Base-by-base conservation (phyloP, 2,888 invertebrate genomes). In the Tenthredo amoena region DNA sequence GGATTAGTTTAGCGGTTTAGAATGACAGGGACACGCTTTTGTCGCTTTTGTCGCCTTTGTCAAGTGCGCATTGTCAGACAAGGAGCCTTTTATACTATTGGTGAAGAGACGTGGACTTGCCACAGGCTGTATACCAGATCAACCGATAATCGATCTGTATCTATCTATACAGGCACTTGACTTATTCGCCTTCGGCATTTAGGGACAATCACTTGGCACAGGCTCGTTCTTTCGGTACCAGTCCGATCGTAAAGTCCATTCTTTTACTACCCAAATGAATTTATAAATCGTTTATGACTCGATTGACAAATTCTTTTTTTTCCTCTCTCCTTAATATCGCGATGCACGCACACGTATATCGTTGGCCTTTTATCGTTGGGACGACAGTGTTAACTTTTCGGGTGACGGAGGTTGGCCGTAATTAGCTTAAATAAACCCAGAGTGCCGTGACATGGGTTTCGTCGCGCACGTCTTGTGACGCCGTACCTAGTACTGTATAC, bases 361-460 rank as follows among this genome's bases (percentile, higher is more conserved):
- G 15, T 37, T 37, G 71, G 18, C 18, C n/a, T 71, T 71, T 40
- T 34, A n/a, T 18, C 65, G 40, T 47, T 37, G 37, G 55, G 55
- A 50, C 50, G 55, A 50, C 50, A 81, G 40, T 50, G 68, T 71
- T 31, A 83, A 83, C 26, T 83, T 83, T 47, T 21, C 68, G 40
- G 83, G 18, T 40, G 81, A 84, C 84, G 85, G 71, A 82, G 85
- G 83, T 86, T 55, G 85, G 55, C 37, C 74, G 89, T 89, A 91
- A 93, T 93, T 92, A 92, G 91, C 90, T 90, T 89, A 90, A 92
- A 92, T 89, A 91, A 92, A 90, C 88, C 89, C 87, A 89, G 91
- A 92, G 91, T 91, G 90, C 91, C 92, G 92, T 93, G 93, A 92
- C 92, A 91, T 89, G 90, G 90, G 91, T 91, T 92, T 92, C 91